A percentile compares a stretch with the other conserved stretches of the same genome.
phyloP scores from a whole-genome alignment of 2,888 invertebrate species.

The Leptogaster cylindrica region DNA sequence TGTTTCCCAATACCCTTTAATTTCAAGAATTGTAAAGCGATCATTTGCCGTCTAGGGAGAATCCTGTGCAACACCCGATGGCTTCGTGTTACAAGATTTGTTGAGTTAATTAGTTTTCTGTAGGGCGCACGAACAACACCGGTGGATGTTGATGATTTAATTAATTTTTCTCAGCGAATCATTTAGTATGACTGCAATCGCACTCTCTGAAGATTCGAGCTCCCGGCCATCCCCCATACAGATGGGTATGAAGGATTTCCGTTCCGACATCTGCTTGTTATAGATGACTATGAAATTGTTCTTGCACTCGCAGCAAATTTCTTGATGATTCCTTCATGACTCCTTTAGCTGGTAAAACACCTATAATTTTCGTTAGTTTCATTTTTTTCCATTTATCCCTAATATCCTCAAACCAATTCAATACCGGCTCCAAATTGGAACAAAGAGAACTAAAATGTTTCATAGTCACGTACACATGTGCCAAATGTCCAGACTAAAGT shows the following conservation, averaged over 20 bases:
- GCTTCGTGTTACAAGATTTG: neutral
- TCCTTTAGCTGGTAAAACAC: neutral
- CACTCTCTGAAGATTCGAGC: too few relatives aligned
- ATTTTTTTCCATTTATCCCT: slow-evolving; percentile 2
- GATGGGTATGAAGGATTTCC: too few relatives aligned
- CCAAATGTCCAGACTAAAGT: neutral
- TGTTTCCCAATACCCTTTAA: too few relatives aligned
- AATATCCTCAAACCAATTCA: neutral
- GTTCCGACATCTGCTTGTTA: too few relatives aligned
- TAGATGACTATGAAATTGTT: too few relatives aligned
- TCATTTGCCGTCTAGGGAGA: neutral
- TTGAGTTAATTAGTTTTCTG: neutral
- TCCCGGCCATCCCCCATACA: too few relatives aligned
- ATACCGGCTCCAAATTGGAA: neutral
- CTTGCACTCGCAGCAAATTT: too few relatives aligned
- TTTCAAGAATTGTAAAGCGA: neutral
- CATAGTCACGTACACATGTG: slow-evolving; percentile 15
- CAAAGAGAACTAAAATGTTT: neutral
- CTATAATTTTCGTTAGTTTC: slow-evolving; percentile 9
- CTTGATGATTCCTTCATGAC: too few relatives aligned
- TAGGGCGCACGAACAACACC: neutral
- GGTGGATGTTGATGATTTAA: neutral
- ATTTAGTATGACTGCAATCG: too few relatives aligned
- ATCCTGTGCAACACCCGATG: neutral
- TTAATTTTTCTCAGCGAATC: neutral